Percentiles rank a stretch among this genome's conserved stretches.
Evolutionary conservation across 2,797 vertebrate species (phyloP).

Genomic region (Orientallactaga sibirica): DNA sequence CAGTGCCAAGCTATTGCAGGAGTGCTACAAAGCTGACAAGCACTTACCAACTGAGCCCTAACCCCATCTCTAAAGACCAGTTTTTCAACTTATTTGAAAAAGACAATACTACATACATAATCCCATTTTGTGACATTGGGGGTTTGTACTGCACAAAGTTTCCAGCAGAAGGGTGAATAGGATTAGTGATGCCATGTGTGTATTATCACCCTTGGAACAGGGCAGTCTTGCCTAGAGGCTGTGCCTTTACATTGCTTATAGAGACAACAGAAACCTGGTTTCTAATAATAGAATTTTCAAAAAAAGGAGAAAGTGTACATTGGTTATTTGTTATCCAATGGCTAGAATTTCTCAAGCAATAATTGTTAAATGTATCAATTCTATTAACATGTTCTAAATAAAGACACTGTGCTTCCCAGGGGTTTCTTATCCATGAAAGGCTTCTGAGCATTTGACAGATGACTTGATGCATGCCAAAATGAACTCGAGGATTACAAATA

Average conservation of each 20-base stretch:
- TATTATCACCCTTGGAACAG: not conserved
- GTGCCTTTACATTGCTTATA: not conserved
- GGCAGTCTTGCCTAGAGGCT: not conserved
- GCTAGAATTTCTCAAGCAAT: not conserved
- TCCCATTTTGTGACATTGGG: fast-evolving
- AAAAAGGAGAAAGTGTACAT: not conserved
- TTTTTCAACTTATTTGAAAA: not conserved
- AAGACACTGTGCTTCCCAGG: not conserved
- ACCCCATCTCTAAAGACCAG: too few relatives aligned
- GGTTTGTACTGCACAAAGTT: not conserved
- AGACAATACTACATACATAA: fast-evolving
- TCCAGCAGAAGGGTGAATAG: not conserved
- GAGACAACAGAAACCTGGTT: not conserved
- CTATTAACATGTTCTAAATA: not conserved
- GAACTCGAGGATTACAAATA: not conserved
- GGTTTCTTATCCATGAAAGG: not conserved
- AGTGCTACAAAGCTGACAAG: too few relatives aligned
- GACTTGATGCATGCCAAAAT: not conserved
- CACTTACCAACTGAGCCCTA: too few relatives aligned
- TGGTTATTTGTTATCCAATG: not conserved
- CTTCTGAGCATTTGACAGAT: not conserved
- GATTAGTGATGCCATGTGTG: not conserved
- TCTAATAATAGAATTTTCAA: not conserved
- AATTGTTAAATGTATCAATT: not conserved
- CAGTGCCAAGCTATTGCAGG: too few relatives aligned